Conservation (phyloP, 2,797 vertebrate species). For the Brotula barbata region DNA sequence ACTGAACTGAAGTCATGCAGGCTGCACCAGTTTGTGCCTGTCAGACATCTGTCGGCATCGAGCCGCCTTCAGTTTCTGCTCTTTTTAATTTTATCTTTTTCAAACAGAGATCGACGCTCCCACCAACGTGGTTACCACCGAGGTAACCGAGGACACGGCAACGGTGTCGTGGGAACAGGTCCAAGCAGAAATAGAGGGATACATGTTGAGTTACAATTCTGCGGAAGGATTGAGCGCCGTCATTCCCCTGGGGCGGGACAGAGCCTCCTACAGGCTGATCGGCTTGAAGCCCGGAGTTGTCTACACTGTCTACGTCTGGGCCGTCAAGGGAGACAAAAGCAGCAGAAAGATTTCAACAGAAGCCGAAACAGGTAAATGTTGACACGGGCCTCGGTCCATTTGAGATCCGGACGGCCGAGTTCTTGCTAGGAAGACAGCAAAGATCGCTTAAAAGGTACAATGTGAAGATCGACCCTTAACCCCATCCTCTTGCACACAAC, state of each 20-base stretch:
- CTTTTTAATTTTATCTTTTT: slow-evolving; percentile 9
- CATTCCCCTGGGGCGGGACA: slow-evolving; percentile 74
- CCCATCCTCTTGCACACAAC: background rate
- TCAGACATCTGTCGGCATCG: too few species aligned
- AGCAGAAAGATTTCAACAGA: slow-evolving; percentile 77
- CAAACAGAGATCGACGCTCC: slow-evolving; percentile 79
- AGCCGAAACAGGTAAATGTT: slow-evolving; percentile 82
- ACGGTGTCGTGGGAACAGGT: slow-evolving; percentile 81
- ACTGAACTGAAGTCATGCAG: too few species aligned
- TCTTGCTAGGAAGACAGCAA: background rate
- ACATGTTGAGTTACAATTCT: slow-evolving; percentile 81
- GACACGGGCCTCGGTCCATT: background rate
- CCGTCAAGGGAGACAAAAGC: slow-evolving; percentile 75
- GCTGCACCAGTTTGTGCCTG: too few species aligned
- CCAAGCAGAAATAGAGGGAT: slow-evolving; percentile 78
- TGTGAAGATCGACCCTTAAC: background rate
- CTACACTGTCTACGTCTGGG: slow-evolving; percentile 81
- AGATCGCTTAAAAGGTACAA: slow-evolving; percentile 5
- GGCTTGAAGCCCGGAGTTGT: slow-evolving; percentile 80
- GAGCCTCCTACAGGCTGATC: slow-evolving; percentile 71
- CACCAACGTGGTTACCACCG: slow-evolving; percentile 71
- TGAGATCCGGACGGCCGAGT: background rate
- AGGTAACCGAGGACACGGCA: slow-evolving; percentile 71
- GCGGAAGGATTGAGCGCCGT: slow-evolving; percentile 73
- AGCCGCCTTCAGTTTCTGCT: background rate